Base-by-base conservation (phyloP, 1,140 invertebrate genomes). In the Papilio helenus region DNA sequence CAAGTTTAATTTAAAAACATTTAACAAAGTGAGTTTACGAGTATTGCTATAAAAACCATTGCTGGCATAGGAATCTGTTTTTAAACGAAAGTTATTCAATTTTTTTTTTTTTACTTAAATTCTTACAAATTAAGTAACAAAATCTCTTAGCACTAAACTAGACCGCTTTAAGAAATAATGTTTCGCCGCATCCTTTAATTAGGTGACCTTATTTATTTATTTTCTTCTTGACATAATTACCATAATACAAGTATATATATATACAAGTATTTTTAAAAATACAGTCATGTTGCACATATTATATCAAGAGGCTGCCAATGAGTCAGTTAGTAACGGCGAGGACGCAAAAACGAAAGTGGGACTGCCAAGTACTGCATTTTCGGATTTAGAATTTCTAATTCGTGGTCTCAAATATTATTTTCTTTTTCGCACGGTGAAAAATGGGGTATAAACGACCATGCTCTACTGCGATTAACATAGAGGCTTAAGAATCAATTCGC, bases 261-360 rank as follows among this genome's bases (percentile, higher is more conserved):
- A n/a, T n/a, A n/a, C n/a, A n/a, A n/a, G n/a, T 55, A 55, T 55
- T 55, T 55, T 55, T 55, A n/a, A 20, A 55, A 55, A 55, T 55
- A 55, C n/a, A 16, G 12, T 29, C 26, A 68, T 16, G 23, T 65
- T 26, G 23, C 58, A 5, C 12, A 26, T 14, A 26, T 65, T 65
- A 65, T 34, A 16, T 29, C 23, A 34, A 1, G 23, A 68, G 23
- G 3, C 23, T 68, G 61, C 26, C 20, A 7, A 34, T 68, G 10
- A 68, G 14, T 68, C 26, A 7, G 9, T 9, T 8, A n/a, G 14
- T 20, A 0, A 55, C 3, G 16, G 18, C 44, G 44, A 14, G 51
- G 18, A 18, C 51, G 18, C 46, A 10, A 55, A 55, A 55, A 20
- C 51, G n/a, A 2, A 51, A 16, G n/a, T 8, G 7, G 8, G 1